Conservation (phyloP, 2,888 invertebrate species). For the Drosophila kuntzei region DNA sequence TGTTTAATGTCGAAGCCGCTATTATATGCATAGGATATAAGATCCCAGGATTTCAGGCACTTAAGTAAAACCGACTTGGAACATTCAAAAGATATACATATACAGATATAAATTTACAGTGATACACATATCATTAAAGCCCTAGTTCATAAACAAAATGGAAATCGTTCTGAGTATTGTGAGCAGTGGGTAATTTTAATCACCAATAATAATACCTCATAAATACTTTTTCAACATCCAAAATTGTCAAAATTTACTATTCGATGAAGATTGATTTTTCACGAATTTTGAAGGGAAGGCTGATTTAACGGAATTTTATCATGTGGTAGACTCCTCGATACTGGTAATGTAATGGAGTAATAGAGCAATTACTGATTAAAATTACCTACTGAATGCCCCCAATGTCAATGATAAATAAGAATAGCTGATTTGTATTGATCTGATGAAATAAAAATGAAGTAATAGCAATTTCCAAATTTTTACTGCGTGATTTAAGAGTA, state of each 20-base stretch:
- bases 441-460: not conserved
- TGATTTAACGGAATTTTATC: no score
- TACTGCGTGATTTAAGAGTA: not conserved
- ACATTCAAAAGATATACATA: not conserved
- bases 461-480: not conserved
- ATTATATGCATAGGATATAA: constrained; percentile 78
- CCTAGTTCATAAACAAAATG: not conserved
- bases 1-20: constrained; percentile 77
- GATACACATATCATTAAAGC: not conserved
- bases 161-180: no score
- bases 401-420: not conserved
- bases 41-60: constrained; percentile 9
- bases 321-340: no score
- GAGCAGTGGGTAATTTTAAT: no score
- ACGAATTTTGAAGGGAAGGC: no score
- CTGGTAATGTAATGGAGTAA: no score
- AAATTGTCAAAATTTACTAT: no score
- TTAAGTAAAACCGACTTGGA: not conserved
- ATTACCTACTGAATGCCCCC: not conserved
- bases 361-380: not conserved
- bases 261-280: no score
- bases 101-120: not conserved
- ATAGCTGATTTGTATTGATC: not conserved
- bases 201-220: no score
- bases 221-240: no score